Conservation (phyloP, 2,888 invertebrate species). For the Andrena camellia region DNA sequence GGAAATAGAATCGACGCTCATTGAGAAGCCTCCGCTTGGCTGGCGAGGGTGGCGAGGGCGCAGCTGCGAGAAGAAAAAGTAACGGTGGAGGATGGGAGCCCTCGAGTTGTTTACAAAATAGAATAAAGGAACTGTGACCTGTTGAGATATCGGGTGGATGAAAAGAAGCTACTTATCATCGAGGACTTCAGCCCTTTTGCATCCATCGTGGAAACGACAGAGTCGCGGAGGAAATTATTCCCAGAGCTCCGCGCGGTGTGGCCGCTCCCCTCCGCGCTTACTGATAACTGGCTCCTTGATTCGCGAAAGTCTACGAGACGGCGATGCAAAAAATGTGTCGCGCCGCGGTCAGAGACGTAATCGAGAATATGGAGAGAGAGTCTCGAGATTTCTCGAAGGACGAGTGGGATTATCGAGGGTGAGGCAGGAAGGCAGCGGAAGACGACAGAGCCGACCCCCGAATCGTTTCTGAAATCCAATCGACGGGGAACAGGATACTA, state of each 20-base stretch:
- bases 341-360: slow-evolving; percentile 13
- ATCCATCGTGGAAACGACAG: neutral
- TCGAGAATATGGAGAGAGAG: neutral
- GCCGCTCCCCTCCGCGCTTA: too few relatives aligned
- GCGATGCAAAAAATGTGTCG: slow-evolving; percentile 1
- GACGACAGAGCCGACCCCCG: slow-evolving; percentile 39
- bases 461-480: slow-evolving; percentile 58
- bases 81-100: slow-evolving; percentile 15
- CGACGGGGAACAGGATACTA: slow-evolving; percentile 43
- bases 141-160: slow-evolving; percentile 58
- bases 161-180: slow-evolving; percentile 56
- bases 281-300: neutral
- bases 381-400: slow-evolving; percentile 37
- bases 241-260: neutral
- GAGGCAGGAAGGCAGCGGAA: slow-evolving; percentile 23
- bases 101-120: slow-evolving; percentile 53
- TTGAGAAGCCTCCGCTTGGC: slow-evolving; percentile 19
- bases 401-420: slow-evolving; percentile 28
- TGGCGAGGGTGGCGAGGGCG: neutral
- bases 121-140: slow-evolving; percentile 56
- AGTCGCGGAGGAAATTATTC: slow-evolving; percentile 27
- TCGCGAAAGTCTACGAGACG: neutral
- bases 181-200: slow-evolving; percentile 23
- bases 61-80: slow-evolving; percentile 29
- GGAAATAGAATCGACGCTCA: slow-evolving; percentile 41